Conservation (phyloP, 2,888 invertebrate genomes). For the Lypha dubia region DNA sequence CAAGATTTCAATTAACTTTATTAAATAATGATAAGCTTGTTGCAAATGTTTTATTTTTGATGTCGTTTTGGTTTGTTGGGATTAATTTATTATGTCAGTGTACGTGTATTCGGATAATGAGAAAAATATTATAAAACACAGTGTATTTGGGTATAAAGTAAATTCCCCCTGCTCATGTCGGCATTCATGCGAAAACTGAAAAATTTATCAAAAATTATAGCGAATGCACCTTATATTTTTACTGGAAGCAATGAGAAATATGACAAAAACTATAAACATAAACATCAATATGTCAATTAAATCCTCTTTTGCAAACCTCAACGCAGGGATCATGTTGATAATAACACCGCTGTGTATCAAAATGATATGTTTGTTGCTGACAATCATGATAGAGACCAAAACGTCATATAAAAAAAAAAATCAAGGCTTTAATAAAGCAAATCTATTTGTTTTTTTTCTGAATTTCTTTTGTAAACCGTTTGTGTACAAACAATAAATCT, state of each 20-base stretch:
- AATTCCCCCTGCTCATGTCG: no score
- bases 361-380: slow-evolving; percentile 14
- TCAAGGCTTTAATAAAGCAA: slow-evolving; percentile 10
- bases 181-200: no score
- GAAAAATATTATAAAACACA: no score
- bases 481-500: background rate
- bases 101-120: no score
- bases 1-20: no score
- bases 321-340: slow-evolving; percentile 5
- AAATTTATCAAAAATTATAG: no score
- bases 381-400: slow-evolving; percentile 11
- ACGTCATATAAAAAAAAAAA: slow-evolving; percentile 6
- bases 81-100: no score
- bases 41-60: no score
- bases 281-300: slow-evolving; percentile 60
- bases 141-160: no score
- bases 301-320: slow-evolving; percentile 49
- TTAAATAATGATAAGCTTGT: no score
- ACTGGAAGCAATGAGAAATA: background rate
- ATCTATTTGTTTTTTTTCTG: slow-evolving; percentile 3
- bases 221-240: background rate
- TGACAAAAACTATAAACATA: slow-evolving; percentile 49
- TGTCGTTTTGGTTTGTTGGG: no score
- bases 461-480: background rate
- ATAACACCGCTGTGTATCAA: background rate